Evolutionary conservation across 2,113 vertebrate genomes (phyloP), one percentile per base, ranked within the genome.

Genomic region (Tympanuchus pallidicinctus): DNA sequence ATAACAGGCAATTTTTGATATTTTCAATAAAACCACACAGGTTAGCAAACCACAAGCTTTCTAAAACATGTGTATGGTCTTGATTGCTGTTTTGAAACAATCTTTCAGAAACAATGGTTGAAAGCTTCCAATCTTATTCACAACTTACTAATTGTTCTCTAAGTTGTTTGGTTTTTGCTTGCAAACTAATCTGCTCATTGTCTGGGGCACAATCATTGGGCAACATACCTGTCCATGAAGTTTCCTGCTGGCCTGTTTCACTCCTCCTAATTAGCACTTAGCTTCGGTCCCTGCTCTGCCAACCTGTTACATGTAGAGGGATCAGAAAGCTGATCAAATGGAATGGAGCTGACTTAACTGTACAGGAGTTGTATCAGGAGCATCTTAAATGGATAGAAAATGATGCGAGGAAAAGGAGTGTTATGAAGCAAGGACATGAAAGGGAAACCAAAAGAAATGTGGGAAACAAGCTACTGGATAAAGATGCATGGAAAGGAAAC

Each of bases 181-280:
- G 67, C 63, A 87, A 71, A 77, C 63, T 79, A 82, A 72, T 36
- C 79, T 36, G n/a, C 27, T 90, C 36, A 28, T n/a, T 57, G 36
- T 66, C 63, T 91, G 48, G 30, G 75, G 18, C 60, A 48, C 4
- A n/a, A 75, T 60, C 48, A 56, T 77, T 69, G 32, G 30, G 43
- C 3, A 5, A 92, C 66, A 70, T 52, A 76, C 54, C 82, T 69
- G 65, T 59, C 77, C 78, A 32, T 38, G 52, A 92, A 64, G 40
- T 14, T 79, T 79, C 67, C 38, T 79, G 45, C 48, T 82, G 73
- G 61, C 69, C 78, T 90, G 76, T 88, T 92, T 87, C 77, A 61
- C 40, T 87, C 69, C 63, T 74, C 66, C 80, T 94, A 79, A 87
- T 89, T 75, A 92, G 88, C 83, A 82, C 34, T 85, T 79, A 90